These are phyloP conservation scores for Lordiphosa stackelbergi DNA, from an alignment of 1,140 invertebrate species.

Conservation along the genomic window DNA sequence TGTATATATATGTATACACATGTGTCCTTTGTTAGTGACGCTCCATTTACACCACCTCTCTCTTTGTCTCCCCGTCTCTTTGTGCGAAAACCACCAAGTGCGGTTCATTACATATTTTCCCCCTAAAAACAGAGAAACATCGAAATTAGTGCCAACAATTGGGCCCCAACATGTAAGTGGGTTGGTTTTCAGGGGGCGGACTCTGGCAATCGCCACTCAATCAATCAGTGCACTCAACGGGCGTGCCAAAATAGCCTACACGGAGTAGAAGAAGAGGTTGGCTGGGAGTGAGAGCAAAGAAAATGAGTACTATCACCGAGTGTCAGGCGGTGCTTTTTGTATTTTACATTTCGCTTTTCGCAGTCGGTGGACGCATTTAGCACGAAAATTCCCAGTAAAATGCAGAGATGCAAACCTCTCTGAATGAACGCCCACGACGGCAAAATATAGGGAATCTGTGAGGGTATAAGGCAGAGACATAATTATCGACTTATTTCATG, in stretches of 20 bases:
- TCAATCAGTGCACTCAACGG: constrained; percentile 43
- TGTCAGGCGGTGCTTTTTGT: too few relatives aligned
- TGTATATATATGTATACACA: constrained; percentile 4
- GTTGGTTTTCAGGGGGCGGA: constrained; percentile 2
- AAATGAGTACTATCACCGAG: background rate
- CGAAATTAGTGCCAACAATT: constrained; percentile 52
- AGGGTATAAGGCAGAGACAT: too few relatives aligned
- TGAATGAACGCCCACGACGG: too few relatives aligned
- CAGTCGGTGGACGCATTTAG: too few relatives aligned
- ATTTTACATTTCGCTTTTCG: too few relatives aligned
- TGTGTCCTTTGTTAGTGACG: constrained; percentile 32
- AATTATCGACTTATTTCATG: too few relatives aligned
- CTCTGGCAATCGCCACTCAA: constrained; percentile 45
- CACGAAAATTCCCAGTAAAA: too few relatives aligned
- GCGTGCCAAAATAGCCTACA: constrained; percentile 19
- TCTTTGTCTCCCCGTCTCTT: background rate
- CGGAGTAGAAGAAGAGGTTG: background rate
- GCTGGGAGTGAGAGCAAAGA: background rate
- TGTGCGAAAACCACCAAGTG: constrained; percentile 25
- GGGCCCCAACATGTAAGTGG: constrained; percentile 33
- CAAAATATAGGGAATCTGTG: too few relatives aligned
- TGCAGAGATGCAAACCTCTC: too few relatives aligned
- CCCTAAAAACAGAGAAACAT: constrained; percentile 33
- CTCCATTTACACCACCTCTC: constrained; percentile 23
- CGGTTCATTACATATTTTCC: constrained; percentile 44